Evolutionary conservation across 2,888 invertebrate species (phyloP).

Genomic region (Eupithecia pulchellata): DNA sequence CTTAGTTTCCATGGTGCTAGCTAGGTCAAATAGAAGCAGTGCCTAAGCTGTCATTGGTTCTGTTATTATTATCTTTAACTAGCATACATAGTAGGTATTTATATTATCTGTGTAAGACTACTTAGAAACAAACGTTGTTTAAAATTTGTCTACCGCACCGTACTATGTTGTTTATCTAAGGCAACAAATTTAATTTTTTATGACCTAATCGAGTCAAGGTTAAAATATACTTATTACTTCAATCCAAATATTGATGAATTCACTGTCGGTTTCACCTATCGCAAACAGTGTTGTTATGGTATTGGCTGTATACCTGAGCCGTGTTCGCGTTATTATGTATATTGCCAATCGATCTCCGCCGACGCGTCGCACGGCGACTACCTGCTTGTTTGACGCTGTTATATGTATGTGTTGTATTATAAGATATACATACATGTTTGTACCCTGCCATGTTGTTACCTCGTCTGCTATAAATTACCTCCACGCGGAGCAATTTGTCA

Average conservation of each 20-base stretch:
- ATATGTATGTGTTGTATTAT: too few relatives aligned
- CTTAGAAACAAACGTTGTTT: too few relatives aligned
- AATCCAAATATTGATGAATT: neutral
- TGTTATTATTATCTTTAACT: too few relatives aligned
- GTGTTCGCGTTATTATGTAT: neutral
- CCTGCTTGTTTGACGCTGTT: neutral
- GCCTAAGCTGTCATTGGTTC: too few relatives aligned
- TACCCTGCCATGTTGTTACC: conserved; percentile 2
- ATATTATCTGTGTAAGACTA: too few relatives aligned
- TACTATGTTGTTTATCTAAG: too few relatives aligned
- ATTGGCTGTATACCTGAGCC: neutral
- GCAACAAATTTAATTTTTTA: too few relatives aligned
- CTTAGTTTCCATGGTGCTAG: too few relatives aligned
- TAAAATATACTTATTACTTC: neutral
- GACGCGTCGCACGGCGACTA: neutral
- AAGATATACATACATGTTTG: too few relatives aligned
- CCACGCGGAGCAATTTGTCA: conserved; percentile 16
- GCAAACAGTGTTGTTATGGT: neutral
- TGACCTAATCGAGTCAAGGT: neutral
- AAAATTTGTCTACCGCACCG: too few relatives aligned
- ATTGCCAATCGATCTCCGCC: neutral
- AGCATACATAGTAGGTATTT: too few relatives aligned
- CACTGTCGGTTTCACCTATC: neutral
- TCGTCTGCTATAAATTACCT: neutral
- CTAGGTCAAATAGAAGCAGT: too few relatives aligned